Base-by-base conservation (phyloP, 2,888 invertebrate genomes). In the Acanthosoma haemorrhoidale region DNA sequence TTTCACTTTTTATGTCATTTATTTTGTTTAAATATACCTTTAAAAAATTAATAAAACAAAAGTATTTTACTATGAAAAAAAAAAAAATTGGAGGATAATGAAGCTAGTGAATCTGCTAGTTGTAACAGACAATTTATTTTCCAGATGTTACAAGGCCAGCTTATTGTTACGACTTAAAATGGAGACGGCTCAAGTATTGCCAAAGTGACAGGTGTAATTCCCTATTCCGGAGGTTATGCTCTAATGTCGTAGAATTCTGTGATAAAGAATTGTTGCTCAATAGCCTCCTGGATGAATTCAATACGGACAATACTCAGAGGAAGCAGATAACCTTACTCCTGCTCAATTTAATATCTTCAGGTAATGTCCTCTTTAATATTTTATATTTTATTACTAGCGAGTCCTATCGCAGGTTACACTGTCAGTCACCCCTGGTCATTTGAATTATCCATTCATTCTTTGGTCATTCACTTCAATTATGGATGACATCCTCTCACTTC, bases 111-210 rank as follows among this genome's bases (percentile, higher is more conserved):
- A n/a, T n/a, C n/a, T n/a, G n/a, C 13, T 43, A 4, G 18, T 13
- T 21, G 13, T 13, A 43, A 21, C 13, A 43, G 8, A n/a, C 11
- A 21, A 43, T 21, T 43, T 13, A 21, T 1, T 18, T 59, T 71
- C 34, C 34, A 72, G 72, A 69, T 21, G 11, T 72, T n/a, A 72
- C 70, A 15, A 41, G 60, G 13, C 51, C 59, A 39, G 18, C 68
- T 3, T n/a, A 36, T 16, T 60, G 57, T 16, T 31, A 15, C 31
- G 61, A 68, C 29, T 57, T 34, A 13, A 61, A 38, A 29, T 91
- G 91, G 91, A 85, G 86, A 70, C 80, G 81, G 60, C 87, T 88
- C 71, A 84, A 83, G 68, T 84, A 87, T 79, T 81, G 90, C 63
- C 82, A 82, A 71, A 81, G 83, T 11, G 76, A 78, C 25, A 77